A percentile compares a stretch with the other conserved stretches of the same genome.
Conservation (phyloP, 2,113 vertebrate genomes). For the Laticauda laticaudata region DNA sequence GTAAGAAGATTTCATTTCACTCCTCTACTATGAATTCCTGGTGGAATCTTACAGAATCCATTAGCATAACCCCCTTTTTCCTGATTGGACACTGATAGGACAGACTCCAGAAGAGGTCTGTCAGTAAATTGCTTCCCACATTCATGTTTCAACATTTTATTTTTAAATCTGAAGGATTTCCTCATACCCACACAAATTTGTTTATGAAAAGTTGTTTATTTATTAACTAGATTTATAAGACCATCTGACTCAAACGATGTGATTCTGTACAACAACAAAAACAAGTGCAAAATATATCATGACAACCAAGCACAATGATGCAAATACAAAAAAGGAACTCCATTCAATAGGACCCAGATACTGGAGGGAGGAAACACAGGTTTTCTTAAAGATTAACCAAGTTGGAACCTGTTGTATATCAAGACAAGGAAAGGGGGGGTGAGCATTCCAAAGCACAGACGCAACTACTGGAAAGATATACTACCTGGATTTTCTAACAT, state of each 20-base stretch:
- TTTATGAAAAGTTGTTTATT: background rate
- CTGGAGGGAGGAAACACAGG: background rate
- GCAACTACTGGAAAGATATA: background rate
- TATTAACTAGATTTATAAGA: background rate
- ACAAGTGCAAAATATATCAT: background rate
- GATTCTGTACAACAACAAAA: background rate
- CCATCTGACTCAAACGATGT: background rate
- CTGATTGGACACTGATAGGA: background rate
- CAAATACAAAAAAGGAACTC: background rate
- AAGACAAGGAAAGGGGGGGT: background rate
- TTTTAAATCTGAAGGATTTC: background rate
- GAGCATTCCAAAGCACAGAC: background rate
- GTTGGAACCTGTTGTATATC: background rate
- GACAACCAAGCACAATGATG: background rate
- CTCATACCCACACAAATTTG: background rate
- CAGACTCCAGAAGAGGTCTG: background rate
- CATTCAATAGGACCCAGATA: background rate
- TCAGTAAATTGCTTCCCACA: background rate
- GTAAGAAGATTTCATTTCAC: background rate
- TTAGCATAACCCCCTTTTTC: background rate
- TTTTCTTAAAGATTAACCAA: background rate
- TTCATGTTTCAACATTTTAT: background rate
- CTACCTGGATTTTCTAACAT: background rate
- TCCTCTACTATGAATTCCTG: background rate
- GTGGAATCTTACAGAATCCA: background rate